Evolutionary conservation across 2,888 invertebrate species (phyloP).

Genomic region (Aplocera efformata): DNA sequence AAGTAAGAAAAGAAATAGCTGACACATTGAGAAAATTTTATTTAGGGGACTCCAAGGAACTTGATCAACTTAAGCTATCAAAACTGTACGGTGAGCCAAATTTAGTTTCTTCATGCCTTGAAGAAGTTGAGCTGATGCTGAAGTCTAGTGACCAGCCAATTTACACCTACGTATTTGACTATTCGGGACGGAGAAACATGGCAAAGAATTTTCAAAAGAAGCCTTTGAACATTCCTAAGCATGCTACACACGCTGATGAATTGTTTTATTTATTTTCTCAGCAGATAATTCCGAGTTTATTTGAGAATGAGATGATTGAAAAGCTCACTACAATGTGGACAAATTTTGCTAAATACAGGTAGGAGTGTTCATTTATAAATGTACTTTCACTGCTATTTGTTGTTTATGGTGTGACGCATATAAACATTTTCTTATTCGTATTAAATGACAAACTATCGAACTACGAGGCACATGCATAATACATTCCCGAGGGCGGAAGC

Average conservation of each 20-base stretch:
- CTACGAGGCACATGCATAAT: no score
- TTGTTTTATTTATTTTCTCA: slow-evolving; percentile 62
- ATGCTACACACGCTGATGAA: slow-evolving; percentile 62
- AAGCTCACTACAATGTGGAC: slow-evolving; percentile 59
- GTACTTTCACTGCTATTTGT: no score
- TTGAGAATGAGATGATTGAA: slow-evolving; percentile 53
- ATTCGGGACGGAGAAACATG: slow-evolving; percentile 49
- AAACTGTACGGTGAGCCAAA: slow-evolving; percentile 49
- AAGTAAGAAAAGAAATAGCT: slow-evolving; percentile 37
- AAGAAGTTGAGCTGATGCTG: slow-evolving; percentile 50
- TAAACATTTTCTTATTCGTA: no score
- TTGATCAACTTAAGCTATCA: slow-evolving; percentile 46
- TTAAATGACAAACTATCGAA: no score
- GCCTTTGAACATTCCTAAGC: slow-evolving; percentile 33
- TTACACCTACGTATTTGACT: slow-evolving; percentile 54
- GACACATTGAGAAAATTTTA: slow-evolving; percentile 54
- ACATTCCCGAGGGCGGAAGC: no score
- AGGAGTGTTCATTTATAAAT: slow-evolving; percentile 16
- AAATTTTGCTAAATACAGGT: slow-evolving; percentile 66
- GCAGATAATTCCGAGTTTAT: slow-evolving; percentile 33
- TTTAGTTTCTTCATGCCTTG: slow-evolving; percentile 43
- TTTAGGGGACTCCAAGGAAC: slow-evolving; percentile 44
- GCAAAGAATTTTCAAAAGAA: slow-evolving; percentile 36
- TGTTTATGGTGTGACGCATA: no score
- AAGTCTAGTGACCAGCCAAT: slow-evolving; percentile 44